A percentile compares a stretch with the other conserved stretches of the same genome.
phyloP scores from a whole-genome alignment of 1,140 invertebrate species.

The Leucophenga varia region DNA sequence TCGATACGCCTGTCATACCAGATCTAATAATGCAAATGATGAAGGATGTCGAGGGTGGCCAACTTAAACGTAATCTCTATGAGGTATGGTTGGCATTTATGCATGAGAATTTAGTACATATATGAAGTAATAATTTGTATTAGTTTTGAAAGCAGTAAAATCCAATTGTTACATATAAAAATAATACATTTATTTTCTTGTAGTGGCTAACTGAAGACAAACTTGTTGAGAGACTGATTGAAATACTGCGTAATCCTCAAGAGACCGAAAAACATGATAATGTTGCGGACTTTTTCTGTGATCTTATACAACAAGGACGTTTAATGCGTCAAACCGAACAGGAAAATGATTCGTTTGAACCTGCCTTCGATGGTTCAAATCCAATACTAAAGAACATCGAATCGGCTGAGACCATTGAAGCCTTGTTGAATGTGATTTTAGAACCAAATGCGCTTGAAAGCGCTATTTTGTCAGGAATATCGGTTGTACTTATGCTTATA shows the following conservation, averaged over 20 bases:
- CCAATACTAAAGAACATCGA: constrained; percentile 50
- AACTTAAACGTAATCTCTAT: constrained; percentile 78
- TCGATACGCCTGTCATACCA: constrained; percentile 93
- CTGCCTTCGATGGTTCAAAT: constrained; percentile 45
- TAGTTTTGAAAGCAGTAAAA: too few species aligned
- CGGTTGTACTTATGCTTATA: constrained; percentile 74
- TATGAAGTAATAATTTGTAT: constrained; percentile 7
- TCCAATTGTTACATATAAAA: too few species aligned
- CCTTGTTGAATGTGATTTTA: constrained; percentile 73
- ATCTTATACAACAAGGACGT: constrained; percentile 72
- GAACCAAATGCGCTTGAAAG: constrained; percentile 69
- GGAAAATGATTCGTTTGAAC: constrained; percentile 59
- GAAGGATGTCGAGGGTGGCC: constrained; percentile 78
- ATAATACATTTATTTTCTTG: constrained; percentile 50
- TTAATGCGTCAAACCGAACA: constrained; percentile 64
- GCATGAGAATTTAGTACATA: too few species aligned
- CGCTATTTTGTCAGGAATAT: constrained; percentile 76
- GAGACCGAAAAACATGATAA: constrained; percentile 77
- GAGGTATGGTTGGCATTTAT: too few species aligned
- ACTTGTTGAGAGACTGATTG: constrained; percentile 80
- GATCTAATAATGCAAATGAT: constrained; percentile 88
- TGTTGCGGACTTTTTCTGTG: constrained; percentile 78
- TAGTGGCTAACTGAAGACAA: constrained; percentile 90
- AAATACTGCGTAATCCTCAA: constrained; percentile 73
- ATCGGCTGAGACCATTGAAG: constrained; percentile 46